Conservation (phyloP, 2,113 vertebrate species). For the Arothron firmamentum region DNA sequence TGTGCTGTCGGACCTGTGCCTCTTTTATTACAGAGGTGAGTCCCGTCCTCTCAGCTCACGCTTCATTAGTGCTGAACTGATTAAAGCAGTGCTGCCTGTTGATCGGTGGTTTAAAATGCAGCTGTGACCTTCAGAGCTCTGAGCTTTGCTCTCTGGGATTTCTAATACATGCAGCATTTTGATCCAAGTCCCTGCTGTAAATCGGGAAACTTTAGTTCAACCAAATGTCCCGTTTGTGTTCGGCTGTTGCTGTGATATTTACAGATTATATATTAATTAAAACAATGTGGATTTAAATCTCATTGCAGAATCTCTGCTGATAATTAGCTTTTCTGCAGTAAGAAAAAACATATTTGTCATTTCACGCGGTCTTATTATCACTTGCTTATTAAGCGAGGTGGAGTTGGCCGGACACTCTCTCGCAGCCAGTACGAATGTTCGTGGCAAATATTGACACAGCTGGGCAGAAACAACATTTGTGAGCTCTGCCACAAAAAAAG, state of each 20-base stretch:
- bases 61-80: not conserved
- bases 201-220: conserved; percentile 16
- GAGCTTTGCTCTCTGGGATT: not conserved
- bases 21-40: conserved; percentile 98
- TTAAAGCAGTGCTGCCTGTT: not conserved
- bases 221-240: not conserved
- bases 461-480: conserved; percentile 24
- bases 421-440: conserved; percentile 20
- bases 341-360: not conserved
- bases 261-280: too few relatives aligned
- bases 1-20: conserved; percentile 94
- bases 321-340: not conserved
- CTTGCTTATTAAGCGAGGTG: conserved; percentile 22
- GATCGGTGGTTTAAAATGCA: conserved; percentile 1
- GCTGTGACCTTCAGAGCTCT: conserved; percentile 11
- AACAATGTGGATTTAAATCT: too few relatives aligned
- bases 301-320: too few relatives aligned
- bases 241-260: not conserved
- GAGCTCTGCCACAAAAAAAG: conserved; percentile 4
- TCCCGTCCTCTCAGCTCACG: not conserved
- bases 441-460: conserved; percentile 55
- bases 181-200: conserved; percentile 10
- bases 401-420: conserved; percentile 3
- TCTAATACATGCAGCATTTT: conserved; percentile 10
- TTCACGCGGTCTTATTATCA: too few relatives aligned